Base-by-base conservation (phyloP, 2,797 vertebrate genomes). In the Pseudocheirus occidentalis region DNA sequence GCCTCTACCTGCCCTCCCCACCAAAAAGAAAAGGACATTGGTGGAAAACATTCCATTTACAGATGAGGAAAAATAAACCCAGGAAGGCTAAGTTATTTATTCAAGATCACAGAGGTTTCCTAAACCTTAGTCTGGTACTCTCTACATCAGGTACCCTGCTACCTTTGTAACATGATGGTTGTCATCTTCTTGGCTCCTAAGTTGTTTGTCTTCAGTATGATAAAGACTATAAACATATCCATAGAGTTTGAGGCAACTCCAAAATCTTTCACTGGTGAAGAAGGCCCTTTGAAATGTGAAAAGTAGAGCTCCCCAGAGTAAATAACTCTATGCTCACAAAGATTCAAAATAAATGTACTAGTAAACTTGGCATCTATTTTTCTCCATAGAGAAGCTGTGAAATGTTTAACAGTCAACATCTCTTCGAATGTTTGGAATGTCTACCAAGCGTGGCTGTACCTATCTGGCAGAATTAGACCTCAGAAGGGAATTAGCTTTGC, bases 391-490 rank as follows among this genome's bases (percentile, higher is more conserved):
- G 92, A 96, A 94, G 14, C 81, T 95, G 31, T 96, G 95, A 96
- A 93, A 81, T 95, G 94, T 97, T 87, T 96, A 93, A 57, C 89
- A 96, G 90, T 90, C 92, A 96, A 95, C 73, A 97, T 29, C 73
- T 90, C 29, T 94, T 90, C 9, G 95, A 97, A 89, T 21, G 54
- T 55, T 53, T 92, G 90, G 95, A 95, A 95, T 21, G 24, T 93
- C 92, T 66, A 92, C 94, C 55, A 57, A 91, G 10, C n/a, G 4
- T 87, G 95, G 91, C 54, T 29, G 12, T 53, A 92, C 96, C 92
- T 96, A 62, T 55, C 57, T 96, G 40, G 56, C 81, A 93, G 73
- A 90, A 94, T 94, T 58, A 55, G 31, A 89, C n/a, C 59, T 97
- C 96, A 91, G 92, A 16, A 55, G 40, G 58, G 91, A 97, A 97